Evolutionary conservation across 2,113 vertebrate genomes (phyloP).

Genomic region (Ameiurus melas): DNA sequence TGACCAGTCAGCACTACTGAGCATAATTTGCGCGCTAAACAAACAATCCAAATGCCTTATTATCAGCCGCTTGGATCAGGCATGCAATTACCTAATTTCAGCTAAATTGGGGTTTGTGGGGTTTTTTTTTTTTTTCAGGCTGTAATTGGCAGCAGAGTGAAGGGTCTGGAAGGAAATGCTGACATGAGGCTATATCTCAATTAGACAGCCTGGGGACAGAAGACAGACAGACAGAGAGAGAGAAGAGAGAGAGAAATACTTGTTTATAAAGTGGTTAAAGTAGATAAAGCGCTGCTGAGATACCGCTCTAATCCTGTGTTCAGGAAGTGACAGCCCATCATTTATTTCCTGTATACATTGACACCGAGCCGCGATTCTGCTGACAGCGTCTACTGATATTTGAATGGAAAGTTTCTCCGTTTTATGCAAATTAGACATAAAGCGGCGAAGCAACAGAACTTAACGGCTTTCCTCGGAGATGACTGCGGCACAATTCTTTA

Average conservation of each 20-base stretch:
- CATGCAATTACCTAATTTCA: slow-evolving; percentile 29
- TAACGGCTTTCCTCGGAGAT: neutral
- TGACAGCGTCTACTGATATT: neutral
- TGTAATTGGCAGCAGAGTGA: slow-evolving; percentile 39
- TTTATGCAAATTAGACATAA: neutral
- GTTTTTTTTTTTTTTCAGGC: slow-evolving; percentile 15
- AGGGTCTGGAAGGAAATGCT: slow-evolving; percentile 6
- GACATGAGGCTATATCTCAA: slow-evolving; percentile 4
- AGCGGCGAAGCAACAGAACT: neutral
- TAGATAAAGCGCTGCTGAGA: neutral
- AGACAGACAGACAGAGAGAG: neutral
- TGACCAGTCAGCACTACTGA: slow-evolving; percentile 29
- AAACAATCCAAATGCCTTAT: slow-evolving; percentile 27
- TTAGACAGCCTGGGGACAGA: neutral
- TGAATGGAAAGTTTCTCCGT: neutral
- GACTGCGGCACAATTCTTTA: neutral
- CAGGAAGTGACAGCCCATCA: neutral
- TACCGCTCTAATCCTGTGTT: neutral
- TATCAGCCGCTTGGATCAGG: slow-evolving; percentile 28
- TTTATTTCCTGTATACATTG: neutral
- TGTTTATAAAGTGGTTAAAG: neutral
- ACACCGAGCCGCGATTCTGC: neutral
- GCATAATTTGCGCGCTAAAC: slow-evolving; percentile 29
- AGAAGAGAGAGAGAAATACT: neutral
- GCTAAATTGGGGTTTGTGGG: neutral